Evolutionary conservation across 2,888 invertebrate species (phyloP).

Genomic region (Cerceris rybyensis): DNA sequence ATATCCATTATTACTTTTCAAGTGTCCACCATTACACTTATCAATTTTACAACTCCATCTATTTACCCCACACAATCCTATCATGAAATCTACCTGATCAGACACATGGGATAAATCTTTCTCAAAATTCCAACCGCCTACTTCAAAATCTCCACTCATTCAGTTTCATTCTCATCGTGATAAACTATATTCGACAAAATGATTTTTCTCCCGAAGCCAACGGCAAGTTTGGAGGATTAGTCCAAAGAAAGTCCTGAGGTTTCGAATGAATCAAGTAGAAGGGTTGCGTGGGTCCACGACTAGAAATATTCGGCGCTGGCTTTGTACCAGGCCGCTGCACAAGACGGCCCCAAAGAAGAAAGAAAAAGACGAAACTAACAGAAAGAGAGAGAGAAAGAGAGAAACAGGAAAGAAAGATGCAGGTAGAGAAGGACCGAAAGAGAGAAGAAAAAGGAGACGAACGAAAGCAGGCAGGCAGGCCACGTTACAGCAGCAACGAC

Average conservation of each 20-base stretch:
- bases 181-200: conserved; percentile 24
- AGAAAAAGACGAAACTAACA: conserved; percentile 45
- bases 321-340: conserved; percentile 70
- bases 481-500: conserved; percentile 73
- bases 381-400: conserved; percentile 35
- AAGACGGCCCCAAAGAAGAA: conserved; percentile 52
- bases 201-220: conserved; percentile 12
- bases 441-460: conserved; percentile 34
- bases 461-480: conserved; percentile 53
- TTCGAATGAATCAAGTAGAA: conserved; percentile 77
- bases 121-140: no score
- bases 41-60: no score
- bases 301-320: conserved; percentile 71
- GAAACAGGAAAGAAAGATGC: conserved; percentile 30
- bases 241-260: conserved; percentile 51
- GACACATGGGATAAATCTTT: no score
- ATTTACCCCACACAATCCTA: no score
- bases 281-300: conserved; percentile 71
- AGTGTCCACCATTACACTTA: no score
- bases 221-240: conserved; percentile 23
- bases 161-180: background rate
- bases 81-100: no score
- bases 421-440: conserved; percentile 27
- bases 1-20: no score
- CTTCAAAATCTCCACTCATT: no score